phyloP scores from a whole-genome alignment of 2,797 vertebrate species.

The Hippoglossus hippoglossus region DNA sequence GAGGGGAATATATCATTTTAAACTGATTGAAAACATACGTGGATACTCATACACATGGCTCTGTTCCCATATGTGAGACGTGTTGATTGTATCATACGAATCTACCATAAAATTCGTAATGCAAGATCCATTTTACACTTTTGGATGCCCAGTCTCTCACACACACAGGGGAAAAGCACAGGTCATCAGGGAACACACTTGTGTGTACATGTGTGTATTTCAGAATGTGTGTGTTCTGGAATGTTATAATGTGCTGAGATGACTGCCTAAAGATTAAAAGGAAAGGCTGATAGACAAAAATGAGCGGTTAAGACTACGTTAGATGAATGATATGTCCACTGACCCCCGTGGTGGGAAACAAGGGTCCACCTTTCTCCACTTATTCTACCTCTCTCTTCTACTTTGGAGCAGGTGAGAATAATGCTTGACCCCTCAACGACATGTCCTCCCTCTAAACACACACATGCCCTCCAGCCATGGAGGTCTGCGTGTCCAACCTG shows the following conservation, averaged over 20 bases:
- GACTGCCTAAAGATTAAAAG: conserved; percentile 49
- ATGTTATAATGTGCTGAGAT: conserved; percentile 58
- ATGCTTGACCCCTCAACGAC: conserved; percentile 46
- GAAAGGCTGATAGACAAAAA: conserved; percentile 46
- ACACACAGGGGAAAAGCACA: conserved; percentile 1
- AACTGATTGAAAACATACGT: conserved; percentile 11
- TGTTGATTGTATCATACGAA: conserved; percentile 2
- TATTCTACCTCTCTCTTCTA: conserved; percentile 48
- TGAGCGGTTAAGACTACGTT: conserved; percentile 64
- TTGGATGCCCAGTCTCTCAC: background rate
- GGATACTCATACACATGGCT: background rate
- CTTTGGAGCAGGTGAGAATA: conserved; percentile 63
- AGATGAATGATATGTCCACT: conserved; percentile 64
- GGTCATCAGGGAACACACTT: conserved; percentile 9
- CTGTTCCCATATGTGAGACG: background rate
- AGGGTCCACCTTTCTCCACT: conserved; percentile 51
- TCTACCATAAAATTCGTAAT: background rate
- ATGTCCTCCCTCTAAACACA: conserved; percentile 50
- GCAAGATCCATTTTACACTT: conserved; percentile 3
- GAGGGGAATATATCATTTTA: conserved; percentile 15
- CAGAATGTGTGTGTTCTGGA: conserved; percentile 18
- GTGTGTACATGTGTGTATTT: background rate
- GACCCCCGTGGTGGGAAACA: conserved; percentile 50
- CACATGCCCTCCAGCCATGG: conserved; percentile 55
- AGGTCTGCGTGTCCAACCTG: conserved; percentile 51